These are phyloP conservation scores for Campopleginae sp. DNA, from an alignment of 2,888 invertebrate species.

Conservation along the genomic window DNA sequence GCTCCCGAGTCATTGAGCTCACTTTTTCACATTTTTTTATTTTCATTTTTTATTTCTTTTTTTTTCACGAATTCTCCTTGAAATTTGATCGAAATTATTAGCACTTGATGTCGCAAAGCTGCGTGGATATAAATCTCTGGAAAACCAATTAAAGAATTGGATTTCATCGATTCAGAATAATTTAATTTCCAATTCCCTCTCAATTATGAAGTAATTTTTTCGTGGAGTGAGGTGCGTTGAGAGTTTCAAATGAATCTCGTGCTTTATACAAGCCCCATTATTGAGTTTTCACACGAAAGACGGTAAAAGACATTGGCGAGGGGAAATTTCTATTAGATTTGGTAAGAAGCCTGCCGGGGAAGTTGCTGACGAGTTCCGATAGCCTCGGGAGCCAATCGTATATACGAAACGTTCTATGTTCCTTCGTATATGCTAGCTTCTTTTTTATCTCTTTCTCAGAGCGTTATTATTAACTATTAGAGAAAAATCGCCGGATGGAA, in stretches of 20 bases:
- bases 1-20: conserved; percentile 9
- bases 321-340: background rate
- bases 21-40: background rate
- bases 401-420: background rate
- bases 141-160: background rate
- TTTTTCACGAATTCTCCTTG: no score
- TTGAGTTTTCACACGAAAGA: background rate
- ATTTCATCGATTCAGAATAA: background rate
- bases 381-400: background rate
- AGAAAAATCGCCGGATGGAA: conserved; percentile 66
- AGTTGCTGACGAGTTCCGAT: background rate
- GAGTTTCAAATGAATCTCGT: background rate
- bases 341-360: no score
- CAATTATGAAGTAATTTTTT: background rate
- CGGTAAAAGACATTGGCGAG: background rate
- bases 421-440: background rate
- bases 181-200: background rate
- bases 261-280: background rate
- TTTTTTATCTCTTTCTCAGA: background rate
- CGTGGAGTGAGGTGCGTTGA: background rate
- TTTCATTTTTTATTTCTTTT: no score
- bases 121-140: background rate
- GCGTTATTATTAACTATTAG: conserved; percentile 72
- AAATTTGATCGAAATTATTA: background rate
- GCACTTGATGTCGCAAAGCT: background rate